A percentile compares a stretch with the other conserved stretches of the same genome.
phyloP scores from a whole-genome alignment of 2,888 invertebrate genomes.

The Lasioglossum marginatum region DNA sequence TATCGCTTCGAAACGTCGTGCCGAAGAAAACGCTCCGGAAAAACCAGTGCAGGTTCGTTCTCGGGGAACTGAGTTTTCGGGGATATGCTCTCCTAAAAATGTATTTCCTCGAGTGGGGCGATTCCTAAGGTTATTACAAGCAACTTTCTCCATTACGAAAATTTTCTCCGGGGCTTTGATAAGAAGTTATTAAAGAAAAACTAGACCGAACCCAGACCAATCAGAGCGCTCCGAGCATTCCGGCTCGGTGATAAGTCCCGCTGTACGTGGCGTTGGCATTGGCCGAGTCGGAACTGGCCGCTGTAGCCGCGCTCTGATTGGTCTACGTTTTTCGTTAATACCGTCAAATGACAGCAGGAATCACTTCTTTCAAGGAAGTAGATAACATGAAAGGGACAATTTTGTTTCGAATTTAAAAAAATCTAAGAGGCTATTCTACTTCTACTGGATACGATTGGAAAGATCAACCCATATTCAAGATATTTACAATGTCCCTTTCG shows the following conservation, averaged over 20 bases:
- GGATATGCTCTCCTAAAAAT: neutral
- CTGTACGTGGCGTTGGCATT: no score
- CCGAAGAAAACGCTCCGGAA: slow-evolving; percentile 24
- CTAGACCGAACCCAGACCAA: neutral
- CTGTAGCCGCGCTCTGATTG: no score
- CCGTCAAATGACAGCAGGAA: neutral
- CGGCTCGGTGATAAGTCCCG: no score
- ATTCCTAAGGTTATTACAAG: neutral
- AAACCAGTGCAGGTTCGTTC: slow-evolving; percentile 11
- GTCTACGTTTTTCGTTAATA: neutral
- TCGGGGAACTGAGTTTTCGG: neutral
- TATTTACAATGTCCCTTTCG: neutral
- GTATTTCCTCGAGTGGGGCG: accelerated
- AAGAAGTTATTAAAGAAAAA: neutral
- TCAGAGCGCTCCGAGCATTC: neutral
- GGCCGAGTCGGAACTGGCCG: neutral
- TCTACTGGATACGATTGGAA: neutral
- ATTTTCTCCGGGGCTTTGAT: neutral
- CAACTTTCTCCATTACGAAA: neutral
- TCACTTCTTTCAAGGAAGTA: neutral
- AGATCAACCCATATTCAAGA: neutral
- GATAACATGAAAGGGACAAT: no score
- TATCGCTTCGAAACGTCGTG: slow-evolving; percentile 73
- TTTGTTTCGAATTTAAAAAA: no score
- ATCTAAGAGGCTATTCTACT: neutral